Percentiles rank a stretch among this genome's conserved stretches.
Conservation (phyloP, 1,140 invertebrate species). For the Zaprionus davidi region DNA sequence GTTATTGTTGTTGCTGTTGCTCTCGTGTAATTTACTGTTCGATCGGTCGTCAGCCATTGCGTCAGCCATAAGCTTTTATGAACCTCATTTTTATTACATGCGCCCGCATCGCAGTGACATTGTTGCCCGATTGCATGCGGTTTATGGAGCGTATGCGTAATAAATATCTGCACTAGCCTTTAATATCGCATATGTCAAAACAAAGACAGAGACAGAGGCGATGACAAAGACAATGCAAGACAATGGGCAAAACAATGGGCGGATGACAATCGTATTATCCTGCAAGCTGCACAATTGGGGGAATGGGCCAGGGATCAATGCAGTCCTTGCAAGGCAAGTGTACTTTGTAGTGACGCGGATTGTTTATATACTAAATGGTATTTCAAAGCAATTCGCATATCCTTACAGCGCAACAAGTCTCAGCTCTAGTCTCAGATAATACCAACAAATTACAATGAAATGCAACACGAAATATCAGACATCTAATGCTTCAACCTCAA, state of each 20-base stretch:
- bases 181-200: slow-evolving; percentile 47
- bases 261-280: background rate
- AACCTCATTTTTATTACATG: slow-evolving; percentile 67
- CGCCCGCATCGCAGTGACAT: slow-evolving; percentile 60
- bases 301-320: background rate
- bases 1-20: background rate
- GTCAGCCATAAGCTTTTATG: slow-evolving; percentile 48
- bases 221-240: background rate
- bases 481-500: too few relatives aligned
- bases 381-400: too few relatives aligned
- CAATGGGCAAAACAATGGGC: background rate
- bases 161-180: slow-evolving; percentile 52
- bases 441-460: too few relatives aligned
- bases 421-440: too few relatives aligned
- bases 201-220: background rate
- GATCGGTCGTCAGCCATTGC: slow-evolving; percentile 50
- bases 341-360: too few relatives aligned
- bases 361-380: too few relatives aligned
- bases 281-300: background rate
- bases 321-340: background rate
- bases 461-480: too few relatives aligned
- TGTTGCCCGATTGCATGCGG: slow-evolving; percentile 57
- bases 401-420: too few relatives aligned
- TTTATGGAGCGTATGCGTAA: slow-evolving; percentile 77
- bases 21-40: slow-evolving; percentile 63